These are phyloP conservation scores for Galago senegalensis DNA, from an alignment of 2,797 vertebrate species.

Conservation along the genomic window DNA sequence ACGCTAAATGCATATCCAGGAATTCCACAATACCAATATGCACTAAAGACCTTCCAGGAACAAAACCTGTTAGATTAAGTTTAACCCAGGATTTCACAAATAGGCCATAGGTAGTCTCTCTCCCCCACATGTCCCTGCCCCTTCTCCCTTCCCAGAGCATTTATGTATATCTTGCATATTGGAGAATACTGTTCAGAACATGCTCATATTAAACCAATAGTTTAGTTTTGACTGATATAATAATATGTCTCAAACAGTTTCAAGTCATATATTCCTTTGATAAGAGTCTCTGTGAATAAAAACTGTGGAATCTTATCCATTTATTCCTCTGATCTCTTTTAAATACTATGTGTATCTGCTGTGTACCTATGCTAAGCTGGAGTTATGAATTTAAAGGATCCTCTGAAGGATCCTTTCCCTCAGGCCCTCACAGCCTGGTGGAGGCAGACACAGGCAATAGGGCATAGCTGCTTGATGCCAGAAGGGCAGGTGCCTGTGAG, in stretches of 20 bases:
- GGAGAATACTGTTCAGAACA: neutral
- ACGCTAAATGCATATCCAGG: neutral
- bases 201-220: conserved; percentile 17
- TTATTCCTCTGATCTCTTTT: neutral
- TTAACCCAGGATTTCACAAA: neutral
- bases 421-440: neutral
- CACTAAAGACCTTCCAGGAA: neutral
- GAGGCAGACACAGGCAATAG: neutral
- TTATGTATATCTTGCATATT: neutral
- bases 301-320: neutral
- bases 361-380: neutral
- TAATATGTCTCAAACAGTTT: neutral
- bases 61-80: neutral
- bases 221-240: neutral
- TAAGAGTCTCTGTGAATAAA: neutral
- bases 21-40: neutral
- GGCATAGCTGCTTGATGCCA: neutral
- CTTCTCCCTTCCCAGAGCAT: neutral
- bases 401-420: neutral
- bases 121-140: neutral
- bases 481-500: neutral
- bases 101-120: neutral
- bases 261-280: neutral
- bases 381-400: neutral
- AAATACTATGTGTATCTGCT: neutral